Base-by-base conservation (phyloP, 2,113 vertebrate genomes). In the Seriola aureovittata region DNA sequence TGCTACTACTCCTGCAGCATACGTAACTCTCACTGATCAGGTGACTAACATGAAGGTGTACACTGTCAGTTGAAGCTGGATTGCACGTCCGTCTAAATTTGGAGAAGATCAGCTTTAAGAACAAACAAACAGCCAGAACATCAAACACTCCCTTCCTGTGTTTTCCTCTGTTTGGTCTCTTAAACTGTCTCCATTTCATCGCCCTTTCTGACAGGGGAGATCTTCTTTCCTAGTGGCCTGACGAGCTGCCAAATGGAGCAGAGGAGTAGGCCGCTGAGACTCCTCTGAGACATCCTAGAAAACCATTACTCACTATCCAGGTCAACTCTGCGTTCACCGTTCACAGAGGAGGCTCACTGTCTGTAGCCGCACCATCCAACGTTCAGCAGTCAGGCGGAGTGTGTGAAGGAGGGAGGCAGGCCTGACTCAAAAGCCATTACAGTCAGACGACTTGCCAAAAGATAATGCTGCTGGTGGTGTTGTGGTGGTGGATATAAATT, bases 161-260 rank as follows among this genome's bases (percentile, higher is more conserved):
- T 63, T 59, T 67, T 40, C 48, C 42, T 78, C 80, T 58, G 50
- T 76, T 83, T 66, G 71, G 62, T 83, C 81, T 76, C 80, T 89
- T 75, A 73, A 64, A 81, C 16, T 7, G 5, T 81, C 71, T 86
- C 65, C 40, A 55, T 83, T 85, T 86, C 84, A 48, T 21, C 46
- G 34, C 14, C 52, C 32, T 11, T 48, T 89, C 40, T 84, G 67
- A 81, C 72, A 65, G 60, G 40, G 64, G 42, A 70, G 75, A 82
- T 71, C 85, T 88, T 82, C 63, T 84, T 72, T 84, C 75, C 50
- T 42, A 42, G 77, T 64, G 71, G 71, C 75, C 82, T 86, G 88
- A 91, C 87, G 72, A 42, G 79, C 81, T 87, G 85, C 87, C 88
- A 91, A 88, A 90, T 79, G 80, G 86, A 88, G 86, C 78, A 72